Conservation (phyloP, 1,140 invertebrate genomes). For the Drosophila eugracilis region DNA sequence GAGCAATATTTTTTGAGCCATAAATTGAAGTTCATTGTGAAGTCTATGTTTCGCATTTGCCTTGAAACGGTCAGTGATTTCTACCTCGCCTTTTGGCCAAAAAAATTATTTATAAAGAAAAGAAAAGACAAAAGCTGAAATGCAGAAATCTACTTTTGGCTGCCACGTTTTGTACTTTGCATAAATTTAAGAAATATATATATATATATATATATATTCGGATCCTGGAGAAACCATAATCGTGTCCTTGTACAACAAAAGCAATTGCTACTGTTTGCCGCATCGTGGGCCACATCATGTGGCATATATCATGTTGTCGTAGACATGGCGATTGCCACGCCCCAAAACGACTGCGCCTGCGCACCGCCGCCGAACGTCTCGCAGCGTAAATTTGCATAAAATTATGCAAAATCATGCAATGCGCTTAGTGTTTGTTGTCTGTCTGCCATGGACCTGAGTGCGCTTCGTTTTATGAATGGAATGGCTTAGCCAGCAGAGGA, state of each 20-base stretch:
- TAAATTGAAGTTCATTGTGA: conserved; percentile 46
- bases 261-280: conserved; percentile 84
- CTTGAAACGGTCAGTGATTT: conserved; percentile 30
- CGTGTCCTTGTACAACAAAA: conserved; percentile 84
- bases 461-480: conserved; percentile 78
- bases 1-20: conserved; percentile 58
- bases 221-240: conserved; percentile 51
- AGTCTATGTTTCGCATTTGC: conserved; percentile 25
- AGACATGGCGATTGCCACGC: conserved; percentile 65
- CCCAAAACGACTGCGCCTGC: conserved; percentile 60
- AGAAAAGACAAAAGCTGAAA: conserved; percentile 47
- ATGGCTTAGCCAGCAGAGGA: conserved; percentile 64
- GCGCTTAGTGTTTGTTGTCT: conserved; percentile 77
- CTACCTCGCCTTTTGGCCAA: conserved; percentile 9
- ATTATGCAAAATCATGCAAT: conserved; percentile 84
- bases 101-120: conserved; percentile 64
- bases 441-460: conserved; percentile 52
- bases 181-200: conserved; percentile 54
- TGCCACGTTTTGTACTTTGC: conserved; percentile 77
- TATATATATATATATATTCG: too few species aligned
- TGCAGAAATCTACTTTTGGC: conserved; percentile 42
- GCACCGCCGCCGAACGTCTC: conserved; percentile 22
- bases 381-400: conserved; percentile 75
- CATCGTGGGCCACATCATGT: conserved; percentile 72
- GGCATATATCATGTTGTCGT: conserved; percentile 78